Conservation (phyloP, 2,888 invertebrate species). For the Drosophila pseudotalamancana region DNA sequence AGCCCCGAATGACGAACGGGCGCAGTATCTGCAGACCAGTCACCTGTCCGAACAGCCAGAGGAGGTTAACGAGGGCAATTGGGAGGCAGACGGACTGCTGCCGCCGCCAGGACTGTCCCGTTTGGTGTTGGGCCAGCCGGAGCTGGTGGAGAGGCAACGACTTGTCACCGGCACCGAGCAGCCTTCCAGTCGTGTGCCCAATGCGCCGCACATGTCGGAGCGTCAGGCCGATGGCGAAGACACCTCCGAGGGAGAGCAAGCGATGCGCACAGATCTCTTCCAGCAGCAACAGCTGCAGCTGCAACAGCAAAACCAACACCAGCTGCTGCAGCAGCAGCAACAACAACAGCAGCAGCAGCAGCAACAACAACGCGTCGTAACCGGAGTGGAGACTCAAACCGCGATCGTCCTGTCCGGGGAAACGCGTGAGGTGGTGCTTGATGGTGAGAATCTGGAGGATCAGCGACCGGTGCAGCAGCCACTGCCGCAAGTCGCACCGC, state of each 20-base stretch:
- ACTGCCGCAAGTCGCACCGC: conserved; percentile 23
- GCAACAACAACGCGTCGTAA: conserved; percentile 55
- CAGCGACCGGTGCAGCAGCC: conserved; percentile 49
- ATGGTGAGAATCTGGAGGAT: conserved; percentile 86
- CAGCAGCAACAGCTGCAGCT: conserved; percentile 22
- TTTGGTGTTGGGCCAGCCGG: conserved; percentile 88
- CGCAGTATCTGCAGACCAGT: conserved; percentile 91
- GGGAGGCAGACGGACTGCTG: conserved; percentile 84
- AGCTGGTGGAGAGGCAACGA: conserved; percentile 84
- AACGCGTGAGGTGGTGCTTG: conserved; percentile 86
- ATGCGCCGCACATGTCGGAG: conserved; percentile 82
- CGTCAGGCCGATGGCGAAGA: conserved; percentile 84
- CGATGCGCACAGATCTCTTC: conserved; percentile 21
- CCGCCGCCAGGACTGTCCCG: conserved; percentile 88
- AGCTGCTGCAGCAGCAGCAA: conserved; percentile 25
- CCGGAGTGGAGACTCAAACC: conserved; percentile 84
- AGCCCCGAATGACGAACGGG: conserved; percentile 88
- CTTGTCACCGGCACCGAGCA: conserved; percentile 84
- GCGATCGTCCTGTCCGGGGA: conserved; percentile 70
- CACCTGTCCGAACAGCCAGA: conserved; percentile 87
- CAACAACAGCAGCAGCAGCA: conserved; percentile 35
- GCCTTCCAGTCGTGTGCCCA: conserved; percentile 84
- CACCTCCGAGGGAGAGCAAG: conserved; percentile 76
- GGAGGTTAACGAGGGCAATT: conserved; percentile 67
- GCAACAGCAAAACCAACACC: conserved; percentile 20